Percentiles rank a stretch among this genome's conserved stretches.
phyloP scores from a whole-genome alignment of 53 echinoderm and acorn worm species.

The Mesocentrotus franciscanus region DNA sequence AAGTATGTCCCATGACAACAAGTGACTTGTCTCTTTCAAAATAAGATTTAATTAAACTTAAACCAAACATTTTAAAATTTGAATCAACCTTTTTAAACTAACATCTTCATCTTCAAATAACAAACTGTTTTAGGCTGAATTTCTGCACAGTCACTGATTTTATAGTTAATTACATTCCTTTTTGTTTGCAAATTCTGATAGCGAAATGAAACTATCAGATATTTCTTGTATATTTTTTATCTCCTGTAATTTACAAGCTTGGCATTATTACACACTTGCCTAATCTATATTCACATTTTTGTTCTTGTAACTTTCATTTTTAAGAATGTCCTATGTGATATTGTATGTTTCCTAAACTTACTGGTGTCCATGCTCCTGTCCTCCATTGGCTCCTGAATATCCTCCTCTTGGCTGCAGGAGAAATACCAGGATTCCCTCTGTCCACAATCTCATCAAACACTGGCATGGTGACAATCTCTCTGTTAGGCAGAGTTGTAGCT shows the following conservation, averaged over 20 bases:
- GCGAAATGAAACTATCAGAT: background rate
- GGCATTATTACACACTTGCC: background rate
- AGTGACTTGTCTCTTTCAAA: background rate
- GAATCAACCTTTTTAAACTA: background rate
- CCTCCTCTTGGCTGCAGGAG: slow-evolving; percentile 36
- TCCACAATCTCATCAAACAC: slow-evolving; percentile 38
- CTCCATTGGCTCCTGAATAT: slow-evolving; percentile 73
- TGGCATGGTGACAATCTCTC: background rate
- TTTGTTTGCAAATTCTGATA: background rate
- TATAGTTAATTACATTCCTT: slow-evolving; percentile 22
- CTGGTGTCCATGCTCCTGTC: slow-evolving; percentile 85
- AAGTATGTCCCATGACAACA: no score
- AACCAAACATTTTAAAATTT: background rate
- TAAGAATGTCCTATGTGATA: background rate
- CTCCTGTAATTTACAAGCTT: slow-evolving; percentile 27
- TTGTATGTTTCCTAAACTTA: slow-evolving; percentile 46
- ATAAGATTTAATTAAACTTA: background rate
- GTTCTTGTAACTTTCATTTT: background rate
- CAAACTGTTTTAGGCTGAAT: background rate
- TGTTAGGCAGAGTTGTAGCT: slow-evolving; percentile 31
- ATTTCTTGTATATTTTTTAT: background rate
- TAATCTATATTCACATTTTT: background rate
- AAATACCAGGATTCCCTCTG: slow-evolving; percentile 24
- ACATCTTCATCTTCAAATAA: background rate
- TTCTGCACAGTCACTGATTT: background rate